A percentile compares a stretch with the other conserved stretches of the same genome.
Evolutionary conservation across 1,140 invertebrate species (phyloP).

Genomic region (Macrotrachela quadricornifera): DNA sequence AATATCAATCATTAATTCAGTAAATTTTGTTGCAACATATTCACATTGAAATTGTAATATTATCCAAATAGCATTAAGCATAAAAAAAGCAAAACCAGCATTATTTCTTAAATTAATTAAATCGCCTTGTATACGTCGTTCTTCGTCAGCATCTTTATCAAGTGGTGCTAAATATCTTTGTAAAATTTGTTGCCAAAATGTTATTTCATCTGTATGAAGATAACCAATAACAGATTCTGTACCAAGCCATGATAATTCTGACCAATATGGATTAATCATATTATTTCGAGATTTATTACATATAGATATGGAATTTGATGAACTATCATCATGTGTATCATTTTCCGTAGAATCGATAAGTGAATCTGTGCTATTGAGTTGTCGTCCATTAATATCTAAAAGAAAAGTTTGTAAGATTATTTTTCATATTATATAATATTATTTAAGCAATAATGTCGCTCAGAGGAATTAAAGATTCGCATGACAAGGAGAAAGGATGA

Average conservation of each 20-base stretch:
- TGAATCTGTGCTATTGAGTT: too few species aligned
- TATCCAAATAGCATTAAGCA: slow-evolving; percentile 91
- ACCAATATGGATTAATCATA: slow-evolving; percentile 70
- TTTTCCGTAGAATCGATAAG: too few species aligned
- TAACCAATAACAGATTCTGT: background rate
- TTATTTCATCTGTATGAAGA: slow-evolving; percentile 48
- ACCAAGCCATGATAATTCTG: slow-evolving; percentile 56
- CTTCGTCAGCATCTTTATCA: slow-evolving; percentile 67
- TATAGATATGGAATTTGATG: background rate
- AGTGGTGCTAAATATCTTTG: slow-evolving; percentile 79
- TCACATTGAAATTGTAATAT: slow-evolving; percentile 83
- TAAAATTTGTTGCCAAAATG: slow-evolving; percentile 79
- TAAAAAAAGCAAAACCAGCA: slow-evolving; percentile 84
- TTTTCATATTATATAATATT: too few species aligned
- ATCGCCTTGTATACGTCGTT: slow-evolving; percentile 53
- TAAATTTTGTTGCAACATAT: slow-evolving; percentile 70
- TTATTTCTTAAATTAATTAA: slow-evolving; percentile 74
- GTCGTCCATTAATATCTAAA: too few species aligned
- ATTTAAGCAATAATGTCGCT: too few species aligned
- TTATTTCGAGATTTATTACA: slow-evolving; percentile 31
- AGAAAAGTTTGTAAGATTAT: too few species aligned
- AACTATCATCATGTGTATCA: background rate
- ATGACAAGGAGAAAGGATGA: too few species aligned
- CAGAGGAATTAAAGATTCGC: too few species aligned
- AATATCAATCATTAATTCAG: slow-evolving; percentile 57